phyloP scores from a whole-genome alignment of 1,140 invertebrate genomes.

The Drosophila orosa region DNA sequence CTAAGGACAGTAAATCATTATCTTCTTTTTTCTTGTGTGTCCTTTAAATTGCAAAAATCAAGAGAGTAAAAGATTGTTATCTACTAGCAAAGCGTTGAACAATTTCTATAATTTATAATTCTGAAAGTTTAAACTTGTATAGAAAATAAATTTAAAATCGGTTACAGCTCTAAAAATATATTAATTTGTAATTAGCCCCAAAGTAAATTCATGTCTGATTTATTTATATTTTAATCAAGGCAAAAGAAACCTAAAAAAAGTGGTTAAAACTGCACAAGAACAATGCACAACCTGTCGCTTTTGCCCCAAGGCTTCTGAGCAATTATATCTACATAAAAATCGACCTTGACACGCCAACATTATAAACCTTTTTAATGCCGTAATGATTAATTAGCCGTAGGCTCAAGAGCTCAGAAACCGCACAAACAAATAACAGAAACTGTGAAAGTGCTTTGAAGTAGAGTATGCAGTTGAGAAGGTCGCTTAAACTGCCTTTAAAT shows the following conservation, averaged over 20 bases:
- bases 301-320: constrained; percentile 20
- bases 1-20: not conserved
- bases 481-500: constrained; percentile 9
- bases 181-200: not conserved
- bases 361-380: constrained; percentile 40
- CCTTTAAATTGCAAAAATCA: not conserved
- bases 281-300: constrained; percentile 24
- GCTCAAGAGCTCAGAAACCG: constrained; percentile 12
- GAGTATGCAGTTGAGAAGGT: constrained; percentile 46
- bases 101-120: not conserved
- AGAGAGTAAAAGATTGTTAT: not conserved
- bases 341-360: constrained; percentile 52
- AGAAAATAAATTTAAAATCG: not conserved
- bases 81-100: not conserved
- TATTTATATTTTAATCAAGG: constrained; percentile 5
- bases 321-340: constrained; percentile 21
- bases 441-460: constrained; percentile 38
- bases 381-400: constrained; percentile 43
- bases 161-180: not conserved
- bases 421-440: constrained; percentile 13
- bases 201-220: not conserved
- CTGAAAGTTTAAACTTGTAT: not conserved
- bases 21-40: not conserved
- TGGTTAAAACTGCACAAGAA: constrained; percentile 39
- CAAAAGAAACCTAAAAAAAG: constrained; percentile 9